phyloP scores from a whole-genome alignment of 2,797 vertebrate genomes.

The Eulemur mongoz region DNA sequence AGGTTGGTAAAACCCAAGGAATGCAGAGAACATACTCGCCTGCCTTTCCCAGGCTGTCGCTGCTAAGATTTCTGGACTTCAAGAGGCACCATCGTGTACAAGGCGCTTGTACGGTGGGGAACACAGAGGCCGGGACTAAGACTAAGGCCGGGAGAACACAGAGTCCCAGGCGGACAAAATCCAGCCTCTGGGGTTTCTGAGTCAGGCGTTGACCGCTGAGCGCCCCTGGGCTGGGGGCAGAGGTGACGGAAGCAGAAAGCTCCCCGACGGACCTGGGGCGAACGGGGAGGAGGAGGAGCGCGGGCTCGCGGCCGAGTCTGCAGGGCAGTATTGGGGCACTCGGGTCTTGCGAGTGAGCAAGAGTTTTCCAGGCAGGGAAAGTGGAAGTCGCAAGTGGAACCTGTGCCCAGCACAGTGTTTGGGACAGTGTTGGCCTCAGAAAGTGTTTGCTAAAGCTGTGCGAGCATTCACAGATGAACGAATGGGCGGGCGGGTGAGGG shows the following conservation, averaged over 20 bases:
- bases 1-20: neutral
- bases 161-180: neutral
- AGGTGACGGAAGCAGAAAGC: neutral
- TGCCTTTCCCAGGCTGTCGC: rapidly evolving
- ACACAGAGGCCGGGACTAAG: too few species aligned
- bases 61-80: neutral
- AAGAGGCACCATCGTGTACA: neutral
- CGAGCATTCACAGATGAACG: neutral
- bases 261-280: neutral
- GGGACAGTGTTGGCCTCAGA: neutral
- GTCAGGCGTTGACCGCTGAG: neutral
- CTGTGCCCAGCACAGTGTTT: neutral
- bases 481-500: too few species aligned
- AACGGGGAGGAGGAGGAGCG: rapidly evolving
- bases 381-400: neutral
- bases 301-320: too few species aligned
- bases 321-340: neutral
- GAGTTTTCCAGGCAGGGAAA: neutral
- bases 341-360: neutral
- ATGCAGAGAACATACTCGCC: too few species aligned
- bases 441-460: too few species aligned
- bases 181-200: neutral
- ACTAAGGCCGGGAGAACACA: neutral
- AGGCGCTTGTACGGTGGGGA: neutral
- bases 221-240: neutral